A percentile compares a stretch with the other conserved stretches of the same genome.
Evolutionary conservation across 2,113 vertebrate genomes (phyloP).

Genomic region (Platichthys flesus): DNA sequence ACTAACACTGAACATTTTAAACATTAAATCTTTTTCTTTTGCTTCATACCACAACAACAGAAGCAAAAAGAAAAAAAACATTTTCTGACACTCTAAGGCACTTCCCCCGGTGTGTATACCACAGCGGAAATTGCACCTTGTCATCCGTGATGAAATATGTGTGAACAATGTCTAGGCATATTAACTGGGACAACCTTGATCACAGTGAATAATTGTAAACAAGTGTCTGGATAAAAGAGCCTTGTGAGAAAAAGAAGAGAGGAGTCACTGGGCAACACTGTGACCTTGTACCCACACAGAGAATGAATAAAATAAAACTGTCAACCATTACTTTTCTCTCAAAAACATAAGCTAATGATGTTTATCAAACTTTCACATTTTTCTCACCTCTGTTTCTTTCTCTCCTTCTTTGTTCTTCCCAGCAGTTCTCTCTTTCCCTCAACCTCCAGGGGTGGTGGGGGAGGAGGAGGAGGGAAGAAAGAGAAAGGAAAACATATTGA

Average conservation of each 20-base stretch:
- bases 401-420: constrained; percentile 10
- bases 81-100: neutral
- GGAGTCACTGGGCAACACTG: constrained; percentile 14
- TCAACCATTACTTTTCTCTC: constrained; percentile 15
- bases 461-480: constrained; percentile 26
- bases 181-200: constrained; percentile 25
- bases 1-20: neutral
- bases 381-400: neutral
- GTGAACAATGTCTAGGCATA: constrained; percentile 21
- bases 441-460: constrained; percentile 4
- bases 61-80: too few relatives aligned
- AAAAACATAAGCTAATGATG: constrained; percentile 26
- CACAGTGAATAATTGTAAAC: constrained; percentile 44
- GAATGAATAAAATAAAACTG: constrained; percentile 33
- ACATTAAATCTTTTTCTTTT: neutral
- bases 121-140: constrained; percentile 53
- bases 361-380: constrained; percentile 42
- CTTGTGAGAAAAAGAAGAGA: neutral
- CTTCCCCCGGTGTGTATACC: constrained; percentile 17
- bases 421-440: neutral
- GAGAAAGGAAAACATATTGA: constrained; percentile 72
- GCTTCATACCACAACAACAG: neutral
- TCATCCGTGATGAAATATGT: constrained; percentile 48
- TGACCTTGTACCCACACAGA: constrained; percentile 5
- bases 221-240: neutral